phyloP scores from a whole-genome alignment of 2,888 invertebrate species.

The Lapara coniferarum region DNA sequence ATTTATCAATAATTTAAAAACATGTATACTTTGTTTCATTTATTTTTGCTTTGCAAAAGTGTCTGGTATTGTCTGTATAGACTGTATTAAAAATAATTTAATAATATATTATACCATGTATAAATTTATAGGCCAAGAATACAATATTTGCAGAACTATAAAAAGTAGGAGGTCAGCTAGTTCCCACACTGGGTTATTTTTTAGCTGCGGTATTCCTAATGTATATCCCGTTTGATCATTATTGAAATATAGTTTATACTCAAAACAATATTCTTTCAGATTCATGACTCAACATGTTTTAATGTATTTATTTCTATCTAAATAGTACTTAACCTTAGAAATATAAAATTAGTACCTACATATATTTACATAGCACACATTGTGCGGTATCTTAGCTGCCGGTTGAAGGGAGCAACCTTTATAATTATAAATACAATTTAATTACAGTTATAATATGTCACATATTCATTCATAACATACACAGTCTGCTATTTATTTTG shows the following conservation, averaged over 20 bases:
- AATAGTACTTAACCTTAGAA: conserved; percentile 65
- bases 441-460: conserved; percentile 24
- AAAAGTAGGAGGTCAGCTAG: not conserved
- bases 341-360: conserved; percentile 61
- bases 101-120: conserved; percentile 6
- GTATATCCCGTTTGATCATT: not conserved
- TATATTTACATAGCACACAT: conserved; percentile 74
- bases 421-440: conserved; percentile 32
- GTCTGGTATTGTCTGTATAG: conserved; percentile 72
- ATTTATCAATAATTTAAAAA: conserved; percentile 61
- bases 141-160: conserved; percentile 12
- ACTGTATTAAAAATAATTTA: conserved; percentile 42
- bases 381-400: conserved; percentile 75
- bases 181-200: not conserved
- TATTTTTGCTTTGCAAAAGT: conserved; percentile 76
- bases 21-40: conserved; percentile 52
- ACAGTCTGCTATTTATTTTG: conserved; percentile 61
- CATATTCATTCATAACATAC: conserved; percentile 51
- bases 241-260: not conserved
- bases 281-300: conserved; percentile 26
- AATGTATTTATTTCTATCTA: conserved; percentile 71
- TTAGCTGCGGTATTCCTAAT: not conserved
- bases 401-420: conserved; percentile 69
- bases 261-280: not conserved
- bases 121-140: conserved; percentile 19